Base-by-base conservation (phyloP, 1,140 invertebrate species). In the Apis mellifera region DNA sequence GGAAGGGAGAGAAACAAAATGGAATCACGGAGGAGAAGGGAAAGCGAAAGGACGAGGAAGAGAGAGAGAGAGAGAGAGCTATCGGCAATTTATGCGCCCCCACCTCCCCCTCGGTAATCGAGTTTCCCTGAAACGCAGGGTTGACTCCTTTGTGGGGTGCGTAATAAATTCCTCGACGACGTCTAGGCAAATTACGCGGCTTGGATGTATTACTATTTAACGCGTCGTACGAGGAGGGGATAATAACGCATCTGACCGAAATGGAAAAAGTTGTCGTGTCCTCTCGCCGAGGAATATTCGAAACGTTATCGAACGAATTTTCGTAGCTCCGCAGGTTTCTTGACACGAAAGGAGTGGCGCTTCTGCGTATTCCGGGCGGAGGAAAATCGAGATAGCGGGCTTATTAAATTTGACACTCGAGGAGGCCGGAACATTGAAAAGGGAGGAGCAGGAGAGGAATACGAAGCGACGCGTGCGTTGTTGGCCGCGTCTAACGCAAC, bases 401-500 rank as follows among this genome's bases (percentile, higher is more conserved):
- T 93, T 93, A 94, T 94, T 92, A 91, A 92, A 94, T 94, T 94
- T 94, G 93, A 94, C 93, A 94, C 92, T 94, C 87, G 87, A 94
- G 92, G 91, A 93, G 94, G 88, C 92, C 92, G 91, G 92, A 92
- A 93, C 93, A 94, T 94, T 94, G 93, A 93, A 94, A 94, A 94
- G 92, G 93, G 93, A 85, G 91, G 80, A 0, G 32, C 4, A 42
- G 32, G 2, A 3, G 32, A 32, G 32, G n/a, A 90, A 92, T 91
- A 91, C 91, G 89, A 90, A 89, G 87, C 81, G 79, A 66, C 74
- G 84, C 82, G 71, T 66, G 82, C 32, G 32, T 32, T 77, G 32
- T 7, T 82, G 71, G 71, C 21, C 73, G 68, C 71, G 32, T 70
- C 78, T 72, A 19, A 23, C 59, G 26, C 21, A 69, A 62, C 86